Conservation (phyloP, 1,140 invertebrate species). For the Popillia japonica region DNA sequence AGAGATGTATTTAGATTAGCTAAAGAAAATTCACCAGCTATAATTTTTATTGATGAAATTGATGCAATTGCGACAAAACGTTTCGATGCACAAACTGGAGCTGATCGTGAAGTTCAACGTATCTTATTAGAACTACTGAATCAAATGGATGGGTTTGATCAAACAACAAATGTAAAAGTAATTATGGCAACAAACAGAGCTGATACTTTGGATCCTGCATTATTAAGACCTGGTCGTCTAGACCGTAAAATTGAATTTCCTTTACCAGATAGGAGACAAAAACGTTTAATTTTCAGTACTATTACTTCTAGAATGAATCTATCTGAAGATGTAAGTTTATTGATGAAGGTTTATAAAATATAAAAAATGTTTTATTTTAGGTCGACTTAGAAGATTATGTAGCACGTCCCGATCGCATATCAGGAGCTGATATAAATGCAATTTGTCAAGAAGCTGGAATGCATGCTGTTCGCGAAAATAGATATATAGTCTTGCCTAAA, state of each 20-base stretch:
- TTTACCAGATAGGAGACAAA: constrained; percentile 95
- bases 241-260: constrained; percentile 99
- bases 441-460: constrained; percentile 98
- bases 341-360: neutral
- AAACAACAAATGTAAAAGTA: constrained; percentile 99
- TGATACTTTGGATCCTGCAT: constrained; percentile 97
- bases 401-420: constrained; percentile 97
- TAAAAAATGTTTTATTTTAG: constrained; percentile 43
- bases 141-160: constrained; percentile 99
- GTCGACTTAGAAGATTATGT: constrained; percentile 99
- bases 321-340: constrained; percentile 81
- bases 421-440: constrained; percentile 98
- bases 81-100: constrained; percentile 99
- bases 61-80: constrained; percentile 98
- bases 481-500: constrained; percentile 97
- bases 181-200: constrained; percentile 99
- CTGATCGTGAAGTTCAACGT: constrained; percentile 98
- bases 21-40: constrained; percentile 99
- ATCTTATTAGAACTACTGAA: constrained; percentile 97
- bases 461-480: constrained; percentile 98
- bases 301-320: constrained; percentile 99
- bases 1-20: constrained; percentile 98
- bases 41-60: constrained; percentile 99
- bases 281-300: constrained; percentile 97
- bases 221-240: constrained; percentile 94